phyloP scores from a whole-genome alignment of 2,888 invertebrate species.

The Eueremaeus valkanovi region DNA sequence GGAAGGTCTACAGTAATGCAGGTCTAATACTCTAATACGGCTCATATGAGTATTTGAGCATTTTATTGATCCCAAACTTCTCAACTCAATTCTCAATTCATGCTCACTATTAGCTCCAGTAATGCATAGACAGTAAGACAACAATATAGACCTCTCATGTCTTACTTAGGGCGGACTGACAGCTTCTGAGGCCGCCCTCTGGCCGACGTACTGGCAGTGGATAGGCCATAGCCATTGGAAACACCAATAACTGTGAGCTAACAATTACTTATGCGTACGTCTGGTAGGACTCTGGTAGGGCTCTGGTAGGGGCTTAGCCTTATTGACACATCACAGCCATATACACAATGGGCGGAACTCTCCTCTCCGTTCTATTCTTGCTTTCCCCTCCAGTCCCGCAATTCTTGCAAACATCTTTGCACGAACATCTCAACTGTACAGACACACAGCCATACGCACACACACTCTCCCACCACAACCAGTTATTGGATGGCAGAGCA shows the following conservation, averaged over 20 bases:
- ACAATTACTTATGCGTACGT: conserved; percentile 33
- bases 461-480: not conserved
- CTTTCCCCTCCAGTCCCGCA: not conserved
- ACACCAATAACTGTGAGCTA: conserved; percentile 14
- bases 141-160: conserved; percentile 36
- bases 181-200: conserved; percentile 17
- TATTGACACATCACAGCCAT: not conserved
- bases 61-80: conserved; percentile 7
- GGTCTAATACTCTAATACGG: too few species aligned
- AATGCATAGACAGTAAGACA: conserved; percentile 13
- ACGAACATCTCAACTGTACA: not conserved
- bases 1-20: too few species aligned
- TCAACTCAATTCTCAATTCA: conserved; percentile 32
- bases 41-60: conserved; percentile 26
- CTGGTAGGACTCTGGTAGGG: too few species aligned
- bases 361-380: not conserved
- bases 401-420: not conserved
- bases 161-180: conserved; percentile 35
- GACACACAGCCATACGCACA: not conserved
- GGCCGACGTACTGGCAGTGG: not conserved
- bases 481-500: not conserved
- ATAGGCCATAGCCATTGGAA: not conserved
- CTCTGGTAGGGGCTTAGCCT: not conserved
- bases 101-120: conserved; percentile 29
- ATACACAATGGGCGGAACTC: not conserved